These are phyloP conservation scores for Rhynchophorus ferrugineus DNA, from an alignment of 1,140 invertebrate species.

Conservation along the genomic window DNA sequence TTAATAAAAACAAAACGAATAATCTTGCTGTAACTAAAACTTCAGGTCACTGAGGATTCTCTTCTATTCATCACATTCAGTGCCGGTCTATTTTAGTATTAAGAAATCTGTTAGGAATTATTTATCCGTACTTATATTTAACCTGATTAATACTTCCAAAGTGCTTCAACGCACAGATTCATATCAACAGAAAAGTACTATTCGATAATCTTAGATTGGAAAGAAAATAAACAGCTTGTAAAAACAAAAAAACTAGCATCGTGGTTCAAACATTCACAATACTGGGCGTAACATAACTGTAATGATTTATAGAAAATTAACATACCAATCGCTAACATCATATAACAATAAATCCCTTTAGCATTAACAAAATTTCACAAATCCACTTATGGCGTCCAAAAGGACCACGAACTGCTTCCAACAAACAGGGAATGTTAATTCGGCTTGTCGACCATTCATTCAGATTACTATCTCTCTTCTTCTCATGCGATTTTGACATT, in stretches of 20 bases:
- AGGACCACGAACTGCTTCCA: constrained; percentile 11
- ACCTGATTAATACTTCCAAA: too few relatives aligned
- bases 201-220: constrained; percentile 20
- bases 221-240: constrained; percentile 29
- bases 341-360: background rate
- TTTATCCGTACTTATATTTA: too few relatives aligned
- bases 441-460: constrained; percentile 14
- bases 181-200: background rate
- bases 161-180: too few relatives aligned
- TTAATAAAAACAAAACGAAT: background rate
- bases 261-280: background rate
- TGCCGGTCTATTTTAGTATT: background rate
- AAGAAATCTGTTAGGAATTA: too few relatives aligned
- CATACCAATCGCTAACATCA: background rate
- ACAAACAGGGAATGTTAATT: constrained; percentile 3
- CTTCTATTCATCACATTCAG: background rate
- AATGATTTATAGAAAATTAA: too few relatives aligned
- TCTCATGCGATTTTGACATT: background rate
- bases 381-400: constrained; percentile 30
- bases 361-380: constrained; percentile 18
- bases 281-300: too few relatives aligned
- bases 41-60: background rate
- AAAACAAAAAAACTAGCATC: constrained; percentile 4
- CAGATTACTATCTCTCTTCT: background rate
- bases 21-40: background rate